phyloP scores from a whole-genome alignment of 1,140 invertebrate genomes.

The Drosophila setifemur region DNA sequence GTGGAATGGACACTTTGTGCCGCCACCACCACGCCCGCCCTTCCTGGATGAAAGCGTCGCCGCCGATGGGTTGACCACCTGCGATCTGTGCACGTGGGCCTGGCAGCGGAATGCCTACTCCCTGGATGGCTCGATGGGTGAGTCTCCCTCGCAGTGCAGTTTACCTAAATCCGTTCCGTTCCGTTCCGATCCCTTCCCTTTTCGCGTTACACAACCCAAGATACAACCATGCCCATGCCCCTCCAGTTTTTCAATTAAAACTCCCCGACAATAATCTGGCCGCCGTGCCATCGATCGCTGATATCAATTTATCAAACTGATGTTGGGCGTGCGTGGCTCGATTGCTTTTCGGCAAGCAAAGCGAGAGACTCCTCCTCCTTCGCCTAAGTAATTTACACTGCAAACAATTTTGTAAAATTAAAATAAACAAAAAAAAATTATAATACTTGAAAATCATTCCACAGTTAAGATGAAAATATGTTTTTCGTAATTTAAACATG shows the following conservation, averaged over 20 bases:
- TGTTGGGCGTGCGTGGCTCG: conserved; percentile 77
- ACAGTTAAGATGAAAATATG: no score
- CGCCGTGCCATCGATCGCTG: conserved; percentile 66
- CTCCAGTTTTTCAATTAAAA: conserved; percentile 75
- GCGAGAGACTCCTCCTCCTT: conserved; percentile 22
- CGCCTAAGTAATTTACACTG: neutral
- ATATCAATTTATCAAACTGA: conserved; percentile 81
- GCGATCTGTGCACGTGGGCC: conserved; percentile 89
- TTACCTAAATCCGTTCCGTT: neutral
- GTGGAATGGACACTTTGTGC: conserved; percentile 87
- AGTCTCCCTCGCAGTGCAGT: conserved; percentile 28
- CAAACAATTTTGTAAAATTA: neutral
- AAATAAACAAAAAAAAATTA: neutral
- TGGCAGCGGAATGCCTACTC: conserved; percentile 82
- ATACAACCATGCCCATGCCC: neutral
- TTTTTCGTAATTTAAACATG: no score
- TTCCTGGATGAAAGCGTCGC: conserved; percentile 86
- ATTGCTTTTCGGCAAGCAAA: conserved; percentile 70
- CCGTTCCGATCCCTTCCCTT: neutral
- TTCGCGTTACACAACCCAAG: no score
- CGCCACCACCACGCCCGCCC: conserved; percentile 86
- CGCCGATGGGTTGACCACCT: conserved; percentile 87
- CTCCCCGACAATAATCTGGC: conserved; percentile 64
- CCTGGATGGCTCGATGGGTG: conserved; percentile 79
- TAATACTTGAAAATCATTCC: neutral